These are phyloP conservation scores for Lates japonicus DNA, from an alignment of 2,797 vertebrate genomes.

Conservation along the genomic window DNA sequence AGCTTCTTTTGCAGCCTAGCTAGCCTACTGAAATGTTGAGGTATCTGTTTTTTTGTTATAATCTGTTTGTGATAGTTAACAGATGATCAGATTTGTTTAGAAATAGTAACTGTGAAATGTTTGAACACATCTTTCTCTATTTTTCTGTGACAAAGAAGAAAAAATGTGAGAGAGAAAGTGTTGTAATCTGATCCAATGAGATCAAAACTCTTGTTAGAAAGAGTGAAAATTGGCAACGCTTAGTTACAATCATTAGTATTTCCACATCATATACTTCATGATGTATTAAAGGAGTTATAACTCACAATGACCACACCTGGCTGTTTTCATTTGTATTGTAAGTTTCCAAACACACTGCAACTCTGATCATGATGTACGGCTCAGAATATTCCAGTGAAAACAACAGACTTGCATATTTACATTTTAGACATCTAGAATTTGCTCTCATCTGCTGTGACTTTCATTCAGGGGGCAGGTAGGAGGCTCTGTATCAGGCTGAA, in stretches of 20 bases:
- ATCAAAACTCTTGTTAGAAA: too few species aligned
- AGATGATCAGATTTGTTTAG: too few species aligned
- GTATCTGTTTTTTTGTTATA: too few species aligned
- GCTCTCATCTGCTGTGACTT: neutral
- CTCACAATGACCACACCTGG: neutral
- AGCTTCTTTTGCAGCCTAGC: too few species aligned
- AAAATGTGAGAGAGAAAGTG: neutral
- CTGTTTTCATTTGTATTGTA: neutral
- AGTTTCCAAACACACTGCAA: neutral
- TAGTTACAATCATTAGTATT: too few species aligned
- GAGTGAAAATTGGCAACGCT: too few species aligned
- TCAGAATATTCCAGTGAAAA: neutral
- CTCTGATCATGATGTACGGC: neutral
- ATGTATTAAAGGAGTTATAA: neutral
- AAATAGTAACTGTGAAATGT: neutral
- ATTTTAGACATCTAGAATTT: neutral
- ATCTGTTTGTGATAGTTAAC: too few species aligned
- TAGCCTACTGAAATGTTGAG: too few species aligned
- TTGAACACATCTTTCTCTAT: neutral
- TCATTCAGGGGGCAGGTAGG: neutral
- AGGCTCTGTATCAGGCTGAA: slow-evolving; percentile 5
- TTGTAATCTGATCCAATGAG: neutral
- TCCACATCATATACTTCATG: too few species aligned
- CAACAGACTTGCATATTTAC: neutral
- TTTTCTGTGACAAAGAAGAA: neutral